Evolutionary conservation across 1,140 invertebrate species (phyloP), one percentile per base, ranked within the genome.

Genomic region (Sycobia sp.): DNA sequence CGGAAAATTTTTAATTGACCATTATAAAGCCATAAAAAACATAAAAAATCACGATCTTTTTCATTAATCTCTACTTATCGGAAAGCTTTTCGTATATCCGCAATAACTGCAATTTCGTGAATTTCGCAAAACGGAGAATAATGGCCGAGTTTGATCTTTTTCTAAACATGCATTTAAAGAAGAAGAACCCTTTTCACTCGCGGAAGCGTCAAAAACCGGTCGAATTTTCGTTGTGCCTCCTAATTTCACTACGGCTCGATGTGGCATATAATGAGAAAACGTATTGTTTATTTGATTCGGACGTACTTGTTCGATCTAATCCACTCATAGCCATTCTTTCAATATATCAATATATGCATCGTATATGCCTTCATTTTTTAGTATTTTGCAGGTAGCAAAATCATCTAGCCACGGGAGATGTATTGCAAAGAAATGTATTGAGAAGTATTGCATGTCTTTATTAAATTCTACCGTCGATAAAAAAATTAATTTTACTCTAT

Each of bases 191-290:
- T 61, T 59, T 34, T 63, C 44, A n/a, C 65, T 71, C 0, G 69
- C 65, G 8, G 72, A 78, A n/a, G 73, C 73, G 62, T 77, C 69
- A 65, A 76, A 73, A 32, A 75, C 72, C 3, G 72, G 71, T 3
- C 74, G 20, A n/a, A 71, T 59, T 34, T 56, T 62, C n/a, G 73
- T 76, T 2, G 70, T 71, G 22, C 65, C 67, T 65, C 23, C 59
- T 4, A 44, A 5, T 44, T 61, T 49, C 4, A 44, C 13, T 2
- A 78, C 73, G 5, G 71, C 67, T 4, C 69, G 63, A 69, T 79
- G 75, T 41, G 76, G 73, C 53, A 79, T 63, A 65, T 71, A 78
- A 63, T 74, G 72, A 23, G 44, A 54, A 11, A 8, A 43, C 16
- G 9, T 2, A 36, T 29, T 41, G 8, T n/a, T n/a, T n/a, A n/a